Conservation (phyloP, 2,797 vertebrate species). For the Eulemur coronatus region DNA sequence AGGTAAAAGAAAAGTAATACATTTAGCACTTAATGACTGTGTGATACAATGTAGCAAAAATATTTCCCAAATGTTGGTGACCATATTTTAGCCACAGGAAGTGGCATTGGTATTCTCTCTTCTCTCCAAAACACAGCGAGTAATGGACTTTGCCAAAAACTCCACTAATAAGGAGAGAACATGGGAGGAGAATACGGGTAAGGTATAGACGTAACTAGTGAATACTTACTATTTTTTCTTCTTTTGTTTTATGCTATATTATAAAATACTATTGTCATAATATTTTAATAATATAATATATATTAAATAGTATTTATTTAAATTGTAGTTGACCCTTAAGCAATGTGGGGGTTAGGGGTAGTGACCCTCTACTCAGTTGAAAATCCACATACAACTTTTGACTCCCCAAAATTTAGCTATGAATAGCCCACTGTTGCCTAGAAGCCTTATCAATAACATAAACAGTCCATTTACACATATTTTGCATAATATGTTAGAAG, state of each 20-base stretch:
- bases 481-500: not conserved
- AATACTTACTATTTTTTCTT: not conserved
- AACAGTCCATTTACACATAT: not conserved
- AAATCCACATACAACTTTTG: not conserved
- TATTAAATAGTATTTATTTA: not conserved
- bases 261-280: not conserved
- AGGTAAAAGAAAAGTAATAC: not conserved
- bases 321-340: not conserved
- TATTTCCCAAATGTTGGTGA: not conserved
- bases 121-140: not conserved
- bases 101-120: not conserved
- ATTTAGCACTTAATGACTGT: not conserved
- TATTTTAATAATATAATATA: not conserved
- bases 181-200: not conserved
- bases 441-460: not conserved
- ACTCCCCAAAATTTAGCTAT: not conserved
- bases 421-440: not conserved
- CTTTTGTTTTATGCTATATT: conserved; percentile 10
- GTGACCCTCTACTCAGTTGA: not conserved
- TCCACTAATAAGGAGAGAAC: not conserved
- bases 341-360: not conserved
- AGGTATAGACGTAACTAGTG: not conserved
- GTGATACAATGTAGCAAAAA: not conserved
- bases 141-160: not conserved
- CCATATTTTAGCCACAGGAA: not conserved